These are phyloP conservation scores for Ophion ellenae DNA, from an alignment of 2,888 invertebrate species.

Conservation along the genomic window DNA sequence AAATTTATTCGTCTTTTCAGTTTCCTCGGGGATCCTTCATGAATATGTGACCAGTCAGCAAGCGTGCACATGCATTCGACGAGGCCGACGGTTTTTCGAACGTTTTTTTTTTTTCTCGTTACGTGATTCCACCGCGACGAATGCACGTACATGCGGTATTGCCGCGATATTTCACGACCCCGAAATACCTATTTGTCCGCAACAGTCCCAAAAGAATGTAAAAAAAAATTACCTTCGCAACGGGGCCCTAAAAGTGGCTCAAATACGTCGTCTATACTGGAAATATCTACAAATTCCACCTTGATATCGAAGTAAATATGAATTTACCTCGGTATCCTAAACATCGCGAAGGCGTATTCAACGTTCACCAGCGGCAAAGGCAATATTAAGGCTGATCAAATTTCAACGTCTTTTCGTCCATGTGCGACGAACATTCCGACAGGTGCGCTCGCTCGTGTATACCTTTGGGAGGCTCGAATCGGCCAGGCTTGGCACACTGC, in stretches of 20 bases:
- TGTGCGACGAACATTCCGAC: constrained; percentile 54
- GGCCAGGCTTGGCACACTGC: background rate
- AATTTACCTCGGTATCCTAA: background rate
- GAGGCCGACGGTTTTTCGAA: background rate
- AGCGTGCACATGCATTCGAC: constrained; percentile 6
- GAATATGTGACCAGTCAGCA: constrained; percentile 10
- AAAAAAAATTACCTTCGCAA: too few species aligned
- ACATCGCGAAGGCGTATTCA: background rate
- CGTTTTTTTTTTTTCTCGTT: background rate
- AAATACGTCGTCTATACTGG: too few species aligned
- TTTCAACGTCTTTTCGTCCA: constrained; percentile 48
- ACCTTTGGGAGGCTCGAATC: constrained; percentile 14
- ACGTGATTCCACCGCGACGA: background rate
- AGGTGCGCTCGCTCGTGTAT: constrained; percentile 52
- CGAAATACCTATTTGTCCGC: background rate
- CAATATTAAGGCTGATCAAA: constrained; percentile 59
- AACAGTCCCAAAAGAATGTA: too few species aligned
- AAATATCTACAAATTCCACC: too few species aligned
- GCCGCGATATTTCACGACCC: background rate
- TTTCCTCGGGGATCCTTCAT: background rate
- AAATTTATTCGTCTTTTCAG: constrained; percentile 6
- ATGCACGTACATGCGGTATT: background rate
- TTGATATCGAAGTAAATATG: background rate
- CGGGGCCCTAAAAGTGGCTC: too few species aligned
- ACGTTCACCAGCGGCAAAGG: background rate